These are phyloP conservation scores for Rhinichthys klamathensis DNA, from an alignment of 2,113 vertebrate genomes.

Conservation along the genomic window DNA sequence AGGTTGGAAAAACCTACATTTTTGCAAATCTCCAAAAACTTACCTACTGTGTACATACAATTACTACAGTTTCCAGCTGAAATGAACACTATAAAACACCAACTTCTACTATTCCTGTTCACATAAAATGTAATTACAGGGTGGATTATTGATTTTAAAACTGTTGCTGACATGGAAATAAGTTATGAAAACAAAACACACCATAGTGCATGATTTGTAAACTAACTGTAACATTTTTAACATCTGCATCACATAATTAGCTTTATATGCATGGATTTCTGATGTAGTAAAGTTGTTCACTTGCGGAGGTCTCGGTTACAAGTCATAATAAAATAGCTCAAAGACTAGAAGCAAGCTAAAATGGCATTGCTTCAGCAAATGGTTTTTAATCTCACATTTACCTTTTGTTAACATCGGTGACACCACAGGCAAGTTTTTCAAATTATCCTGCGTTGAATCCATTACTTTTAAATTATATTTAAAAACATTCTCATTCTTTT, in stretches of 20 bases:
- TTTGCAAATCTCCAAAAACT: neutral
- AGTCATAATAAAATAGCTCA: neutral
- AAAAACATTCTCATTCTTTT: neutral
- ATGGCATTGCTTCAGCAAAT: neutral
- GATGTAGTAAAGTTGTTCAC: too few species aligned
- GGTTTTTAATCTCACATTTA: neutral
- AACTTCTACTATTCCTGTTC: neutral
- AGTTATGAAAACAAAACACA: neutral
- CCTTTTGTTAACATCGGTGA: neutral
- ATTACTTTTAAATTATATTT: neutral
- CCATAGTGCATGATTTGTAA: neutral
- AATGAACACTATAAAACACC: neutral
- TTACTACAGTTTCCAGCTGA: neutral
- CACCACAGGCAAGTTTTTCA: neutral
- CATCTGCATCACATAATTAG: neutral
- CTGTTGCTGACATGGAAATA: neutral
- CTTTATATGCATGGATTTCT: neutral
- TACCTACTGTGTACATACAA: neutral
- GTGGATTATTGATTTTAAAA: neutral
- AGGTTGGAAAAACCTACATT: neutral
- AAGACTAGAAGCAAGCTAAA: neutral
- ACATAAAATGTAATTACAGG: neutral
- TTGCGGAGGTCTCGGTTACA: too few species aligned
- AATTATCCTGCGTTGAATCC: neutral
- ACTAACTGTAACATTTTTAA: neutral